Evolutionary conservation across 2,797 vertebrate species (phyloP).

Genomic region (Apogon hyalosoma): DNA sequence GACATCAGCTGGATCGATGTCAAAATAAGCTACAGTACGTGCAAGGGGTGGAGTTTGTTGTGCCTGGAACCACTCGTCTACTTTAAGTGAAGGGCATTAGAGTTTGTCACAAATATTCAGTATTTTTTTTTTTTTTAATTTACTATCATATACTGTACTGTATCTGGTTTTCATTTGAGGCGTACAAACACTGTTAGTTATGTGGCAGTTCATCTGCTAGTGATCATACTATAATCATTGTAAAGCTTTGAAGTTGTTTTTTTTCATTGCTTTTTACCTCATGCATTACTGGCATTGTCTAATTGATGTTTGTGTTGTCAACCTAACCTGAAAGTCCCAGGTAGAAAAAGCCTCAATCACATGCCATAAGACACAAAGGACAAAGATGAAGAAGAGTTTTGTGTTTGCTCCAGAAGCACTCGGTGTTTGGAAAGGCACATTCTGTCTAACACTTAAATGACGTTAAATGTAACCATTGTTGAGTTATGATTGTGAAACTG

Average conservation of each 20-base stretch:
- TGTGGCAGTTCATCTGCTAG: too few relatives aligned
- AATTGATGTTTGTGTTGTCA: background rate
- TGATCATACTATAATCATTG: too few relatives aligned
- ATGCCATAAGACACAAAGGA: background rate
- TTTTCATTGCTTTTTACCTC: background rate
- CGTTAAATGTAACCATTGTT: conserved; percentile 1
- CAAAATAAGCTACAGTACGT: too few relatives aligned
- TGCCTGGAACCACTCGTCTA: too few relatives aligned
- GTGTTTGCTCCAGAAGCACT: background rate
- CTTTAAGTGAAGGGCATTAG: too few relatives aligned
- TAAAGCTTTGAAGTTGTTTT: background rate
- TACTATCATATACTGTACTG: too few relatives aligned
- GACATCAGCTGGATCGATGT: too few relatives aligned
- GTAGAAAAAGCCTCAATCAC: background rate
- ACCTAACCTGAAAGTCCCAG: background rate
- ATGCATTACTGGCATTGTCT: background rate
- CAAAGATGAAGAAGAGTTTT: background rate
- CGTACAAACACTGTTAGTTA: too few relatives aligned
- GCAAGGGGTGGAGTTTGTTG: too few relatives aligned
- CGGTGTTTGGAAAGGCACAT: background rate
- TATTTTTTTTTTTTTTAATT: too few relatives aligned
- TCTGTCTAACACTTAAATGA: background rate
- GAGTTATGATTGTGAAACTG: background rate
- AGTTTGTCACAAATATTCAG: too few relatives aligned
- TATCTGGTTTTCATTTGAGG: too few relatives aligned